A percentile compares a stretch with the other conserved stretches of the same genome.
Evolutionary conservation across 1,140 invertebrate genomes (phyloP).

Genomic region (Pantala flavescens): DNA sequence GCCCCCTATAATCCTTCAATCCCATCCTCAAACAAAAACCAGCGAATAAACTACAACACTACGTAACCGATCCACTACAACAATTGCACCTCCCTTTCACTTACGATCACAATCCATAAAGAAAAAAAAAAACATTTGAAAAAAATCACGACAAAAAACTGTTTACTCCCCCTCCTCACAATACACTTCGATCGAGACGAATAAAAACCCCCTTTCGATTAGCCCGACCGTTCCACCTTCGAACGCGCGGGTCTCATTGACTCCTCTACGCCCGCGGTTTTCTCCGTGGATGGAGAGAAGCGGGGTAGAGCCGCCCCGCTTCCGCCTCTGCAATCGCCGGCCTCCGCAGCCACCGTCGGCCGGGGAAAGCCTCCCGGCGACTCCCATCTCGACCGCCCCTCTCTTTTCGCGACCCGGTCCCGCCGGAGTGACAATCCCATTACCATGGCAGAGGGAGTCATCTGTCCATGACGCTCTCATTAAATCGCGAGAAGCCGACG

Average conservation of each 20-base stretch:
- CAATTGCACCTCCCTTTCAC: too few species aligned
- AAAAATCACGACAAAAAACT: too few species aligned
- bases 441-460: background rate
- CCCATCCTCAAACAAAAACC: too few species aligned
- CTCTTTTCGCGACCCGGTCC: background rate
- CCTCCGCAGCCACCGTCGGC: background rate
- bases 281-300: background rate
- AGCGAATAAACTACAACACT: too few species aligned
- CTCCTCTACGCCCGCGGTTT: background rate
- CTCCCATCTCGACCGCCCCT: background rate
- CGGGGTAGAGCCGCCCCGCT: background rate
- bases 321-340: background rate
- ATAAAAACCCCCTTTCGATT: too few species aligned
- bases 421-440: background rate
- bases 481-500: background rate
- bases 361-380: background rate
- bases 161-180: too few species aligned
- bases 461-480: background rate
- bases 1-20: too few species aligned
- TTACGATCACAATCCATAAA: too few species aligned
- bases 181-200: too few species aligned
- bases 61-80: too few species aligned
- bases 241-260: background rate
- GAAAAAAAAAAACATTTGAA: too few species aligned
- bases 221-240: too few species aligned